Evolutionary conservation across 2,113 vertebrate species (phyloP).

Genomic region (Otis tarda): DNA sequence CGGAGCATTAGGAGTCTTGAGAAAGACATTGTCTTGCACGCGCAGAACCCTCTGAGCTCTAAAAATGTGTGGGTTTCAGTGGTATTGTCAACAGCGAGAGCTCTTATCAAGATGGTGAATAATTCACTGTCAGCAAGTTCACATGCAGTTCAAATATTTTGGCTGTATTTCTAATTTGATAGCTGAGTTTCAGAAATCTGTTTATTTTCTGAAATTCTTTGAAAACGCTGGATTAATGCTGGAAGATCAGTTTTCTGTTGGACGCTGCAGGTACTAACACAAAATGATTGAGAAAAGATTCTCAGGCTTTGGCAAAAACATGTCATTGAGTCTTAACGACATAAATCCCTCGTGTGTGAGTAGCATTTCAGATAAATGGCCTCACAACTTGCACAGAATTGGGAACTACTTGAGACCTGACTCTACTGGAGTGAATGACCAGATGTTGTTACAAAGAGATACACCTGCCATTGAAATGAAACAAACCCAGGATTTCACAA

Average conservation of each 20-base stretch:
- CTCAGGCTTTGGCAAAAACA: neutral
- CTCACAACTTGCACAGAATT: neutral
- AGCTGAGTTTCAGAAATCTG: neutral
- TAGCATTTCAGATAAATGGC: neutral
- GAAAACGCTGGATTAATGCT: neutral
- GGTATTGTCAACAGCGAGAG: neutral
- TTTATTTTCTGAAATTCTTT: neutral
- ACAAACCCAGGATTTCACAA: neutral
- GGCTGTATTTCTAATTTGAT: neutral
- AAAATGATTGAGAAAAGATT: neutral
- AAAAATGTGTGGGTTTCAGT: neutral
- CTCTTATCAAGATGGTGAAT: neutral
- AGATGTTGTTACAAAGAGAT: neutral
- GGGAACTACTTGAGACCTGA: neutral
- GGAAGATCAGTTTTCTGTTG: neutral
- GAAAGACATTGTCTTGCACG: constrained; percentile 1
- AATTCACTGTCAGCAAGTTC: constrained; percentile 19
- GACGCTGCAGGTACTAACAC: neutral
- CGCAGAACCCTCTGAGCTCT: constrained; percentile 12
- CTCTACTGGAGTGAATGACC: neutral
- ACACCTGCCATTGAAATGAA: neutral
- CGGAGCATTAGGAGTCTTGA: neutral
- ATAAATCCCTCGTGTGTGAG: neutral
- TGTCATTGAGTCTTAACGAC: neutral
- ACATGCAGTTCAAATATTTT: neutral